Percentiles rank a stretch among this genome's conserved stretches.
Conservation (phyloP, 1,140 invertebrate genomes). For the Cydia pomonella region DNA sequence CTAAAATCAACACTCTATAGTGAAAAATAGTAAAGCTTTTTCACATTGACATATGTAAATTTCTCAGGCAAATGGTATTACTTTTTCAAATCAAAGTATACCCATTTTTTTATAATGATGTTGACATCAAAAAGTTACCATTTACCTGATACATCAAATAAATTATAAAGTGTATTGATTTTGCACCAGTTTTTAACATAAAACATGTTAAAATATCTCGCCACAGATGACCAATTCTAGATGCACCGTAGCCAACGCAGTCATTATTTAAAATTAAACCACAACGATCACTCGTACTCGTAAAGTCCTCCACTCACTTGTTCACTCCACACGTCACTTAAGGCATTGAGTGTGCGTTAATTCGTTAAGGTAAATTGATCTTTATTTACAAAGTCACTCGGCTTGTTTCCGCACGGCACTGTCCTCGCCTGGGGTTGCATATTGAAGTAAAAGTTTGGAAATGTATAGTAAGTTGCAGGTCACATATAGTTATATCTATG, state of each 20-base stretch:
- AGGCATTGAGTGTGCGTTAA: conserved; percentile 59
- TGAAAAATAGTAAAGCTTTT: no score
- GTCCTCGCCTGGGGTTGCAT: neutral
- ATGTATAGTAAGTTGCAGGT: neutral
- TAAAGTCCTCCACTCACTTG: neutral
- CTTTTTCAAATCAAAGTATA: no score
- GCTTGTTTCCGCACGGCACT: conserved; percentile 7
- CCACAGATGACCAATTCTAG: neutral
- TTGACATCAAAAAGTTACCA: no score
- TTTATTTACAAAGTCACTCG: conserved; percentile 52
- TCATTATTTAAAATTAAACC: conserved; percentile 9
- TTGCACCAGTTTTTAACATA: neutral
- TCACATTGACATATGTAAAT: no score
- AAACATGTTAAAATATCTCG: neutral
- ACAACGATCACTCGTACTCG: neutral
- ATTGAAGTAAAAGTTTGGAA: neutral
- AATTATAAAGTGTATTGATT: no score
- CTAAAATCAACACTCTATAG: no score
- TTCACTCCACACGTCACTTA: conserved; percentile 36
- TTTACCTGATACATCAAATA: no score
- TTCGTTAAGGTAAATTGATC: conserved; percentile 46
- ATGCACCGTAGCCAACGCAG: neutral
- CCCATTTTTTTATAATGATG: no score
- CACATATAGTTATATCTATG: no score
- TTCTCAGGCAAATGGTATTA: no score